Evolutionary conservation across 2,797 vertebrate genomes (phyloP), one percentile per base, ranked within the genome.

Genomic region (Sebastes kiyomatsui): DNA sequence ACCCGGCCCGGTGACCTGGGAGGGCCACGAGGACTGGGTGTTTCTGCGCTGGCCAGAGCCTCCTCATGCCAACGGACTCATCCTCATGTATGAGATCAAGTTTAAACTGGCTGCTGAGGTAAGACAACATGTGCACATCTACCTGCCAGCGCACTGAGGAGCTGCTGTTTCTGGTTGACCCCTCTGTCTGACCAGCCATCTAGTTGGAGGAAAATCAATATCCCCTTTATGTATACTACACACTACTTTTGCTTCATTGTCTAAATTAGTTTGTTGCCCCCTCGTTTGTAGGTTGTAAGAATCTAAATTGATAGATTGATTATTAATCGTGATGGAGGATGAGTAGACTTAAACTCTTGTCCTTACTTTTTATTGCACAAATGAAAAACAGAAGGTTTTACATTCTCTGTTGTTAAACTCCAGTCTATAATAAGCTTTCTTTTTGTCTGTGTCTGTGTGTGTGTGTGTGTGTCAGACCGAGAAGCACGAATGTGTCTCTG

Each of bases 31-130:
- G 55, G 97, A 97, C 77, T 96, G 95, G 0, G 95, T 99, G 82
- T 96, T 96, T 70, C 91, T 99, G 81, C 97, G 95, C 86, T 99
- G 99, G 99, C 82, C 95, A 0, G 97, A 97, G 77, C 99, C 99
- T 0, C 62, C 84, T 38, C 97, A 88, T 55, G 98, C 99, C 56
- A 99, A 99, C 2, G 98, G 98, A 20, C 95, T 99, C 77, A 97
- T 98, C 77, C 95, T 99, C 16, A 98, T 98, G 96, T 99, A 99
- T 35, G 98, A 99, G 90, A 97, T 99, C 88, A 97, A 98, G 82
- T 98, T 97, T 0, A 97, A 96, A 33, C 96, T 97, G 59, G 96
- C 96, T 1, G 86, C 95, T 0, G 98, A 99, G 97, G 99, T 99
- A 87, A 92, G 96, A 72, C 14, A 1, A 25, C 64, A 20, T 65